A percentile compares a stretch with the other conserved stretches of the same genome.
Conservation (phyloP, 2,888 invertebrate genomes). For the Heliconius ethilla region DNA sequence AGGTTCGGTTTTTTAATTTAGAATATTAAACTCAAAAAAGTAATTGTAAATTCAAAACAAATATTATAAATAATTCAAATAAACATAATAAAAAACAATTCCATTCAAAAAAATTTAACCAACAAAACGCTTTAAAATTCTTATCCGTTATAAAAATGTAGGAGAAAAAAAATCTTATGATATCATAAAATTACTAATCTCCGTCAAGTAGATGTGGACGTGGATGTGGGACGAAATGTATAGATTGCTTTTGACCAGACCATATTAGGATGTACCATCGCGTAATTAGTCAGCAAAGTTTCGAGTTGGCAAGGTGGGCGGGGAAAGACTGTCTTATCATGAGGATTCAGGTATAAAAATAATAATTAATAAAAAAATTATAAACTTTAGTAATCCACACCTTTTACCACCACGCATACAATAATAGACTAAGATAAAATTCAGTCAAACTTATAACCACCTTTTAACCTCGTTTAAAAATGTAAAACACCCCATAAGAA, state of each 20-base stretch:
- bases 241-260: slow-evolving; percentile 32
- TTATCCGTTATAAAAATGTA: background rate
- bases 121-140: background rate
- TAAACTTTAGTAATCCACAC: background rate
- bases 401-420: too few species aligned
- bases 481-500: too few species aligned
- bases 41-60: too few species aligned
- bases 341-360: background rate
- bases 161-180: slow-evolving; percentile 17
- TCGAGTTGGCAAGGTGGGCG: background rate
- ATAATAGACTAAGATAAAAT: too few species aligned
- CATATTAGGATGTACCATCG: slow-evolving; percentile 31
- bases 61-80: too few species aligned
- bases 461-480: too few species aligned
- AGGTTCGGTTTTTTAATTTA: too few species aligned
- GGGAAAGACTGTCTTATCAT: background rate
- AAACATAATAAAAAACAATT: background rate
- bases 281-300: slow-evolving; percentile 35
- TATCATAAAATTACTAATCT: slow-evolving; percentile 33
- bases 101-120: background rate
- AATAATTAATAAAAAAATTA: background rate
- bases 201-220: slow-evolving; percentile 2
- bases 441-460: too few species aligned
- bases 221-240: slow-evolving; percentile 33
- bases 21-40: too few species aligned